Base-by-base conservation (phyloP, 2,888 invertebrate genomes). In the Ommatoiulus sabulosus region DNA sequence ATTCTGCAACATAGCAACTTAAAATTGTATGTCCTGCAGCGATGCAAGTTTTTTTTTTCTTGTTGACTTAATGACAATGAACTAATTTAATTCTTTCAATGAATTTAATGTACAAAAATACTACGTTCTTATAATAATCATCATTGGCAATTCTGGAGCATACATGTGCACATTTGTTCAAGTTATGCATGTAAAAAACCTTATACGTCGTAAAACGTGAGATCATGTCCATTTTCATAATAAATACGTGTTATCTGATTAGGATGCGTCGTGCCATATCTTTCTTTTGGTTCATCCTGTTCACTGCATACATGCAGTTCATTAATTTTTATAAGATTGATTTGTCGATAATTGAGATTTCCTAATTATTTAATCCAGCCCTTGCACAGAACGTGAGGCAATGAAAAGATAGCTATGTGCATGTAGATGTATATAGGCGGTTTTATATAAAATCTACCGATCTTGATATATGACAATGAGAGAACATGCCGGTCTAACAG, bases 281-380 rank as follows among this genome's bases (percentile, higher is more conserved):
- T 72, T 24, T 72, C 72, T 72, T 72, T 72, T 72, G 20, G 24
- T 12, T 24, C 72, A 72, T 72, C 24, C 72, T 24, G 24, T 20
- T 24, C 20, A 72, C 24, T 63, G 52, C 52, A 63, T 57, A 3
- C 48, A 48, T 24, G 72, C 6, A 72, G 72, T 72, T 72, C 72
- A 72, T 72, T 72, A 72, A 72, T 72, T 72, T 24, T 72, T 72
- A 72, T 72, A 24, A 72, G 72, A 72, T 72, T 72, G 72, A 72
- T 72, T 72, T 24, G 72, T 72, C 72, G 72, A 72, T 72, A 72
- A 72, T 72, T 72, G 24, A n/a, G 72, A 72, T 72, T 72, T 24
- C 24, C 72, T 24, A 72, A 72, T 72, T 72, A 24, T 72, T 72
- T 24, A 72, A 72, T 72, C 72, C 24, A 72, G 72, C 72, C 72